Conservation (phyloP, 2,113 vertebrate species). For the Salvator merianae region DNA sequence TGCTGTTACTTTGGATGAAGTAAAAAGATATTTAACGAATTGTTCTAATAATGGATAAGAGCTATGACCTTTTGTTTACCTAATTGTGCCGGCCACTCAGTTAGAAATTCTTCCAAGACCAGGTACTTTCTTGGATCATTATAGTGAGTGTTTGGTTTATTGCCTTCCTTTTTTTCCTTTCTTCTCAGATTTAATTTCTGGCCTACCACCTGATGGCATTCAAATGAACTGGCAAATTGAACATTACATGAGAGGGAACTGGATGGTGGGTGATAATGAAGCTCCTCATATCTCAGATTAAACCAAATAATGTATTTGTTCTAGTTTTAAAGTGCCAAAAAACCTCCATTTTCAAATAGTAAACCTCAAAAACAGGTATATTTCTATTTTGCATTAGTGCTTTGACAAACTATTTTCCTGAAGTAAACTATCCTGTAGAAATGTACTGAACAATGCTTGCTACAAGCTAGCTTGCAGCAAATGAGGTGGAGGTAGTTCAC, state of each 20-base stretch:
- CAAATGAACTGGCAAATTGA: not conserved
- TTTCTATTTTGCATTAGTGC: not conserved
- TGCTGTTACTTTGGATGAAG: not conserved
- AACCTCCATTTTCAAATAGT: not conserved
- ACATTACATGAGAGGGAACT: not conserved
- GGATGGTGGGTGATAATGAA: not conserved
- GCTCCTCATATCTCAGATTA: not conserved
- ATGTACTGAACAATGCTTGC: too few relatives aligned
- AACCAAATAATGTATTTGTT: not conserved
- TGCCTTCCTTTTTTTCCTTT: too few relatives aligned
- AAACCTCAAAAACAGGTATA: not conserved
- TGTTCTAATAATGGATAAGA: conserved; percentile 23
- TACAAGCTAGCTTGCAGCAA: too few relatives aligned
- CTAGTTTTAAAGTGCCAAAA: not conserved
- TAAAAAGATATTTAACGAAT: conserved; percentile 6
- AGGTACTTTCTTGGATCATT: not conserved
- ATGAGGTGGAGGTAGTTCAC: too few relatives aligned
- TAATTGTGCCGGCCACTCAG: not conserved
- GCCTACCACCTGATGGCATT: too few relatives aligned
- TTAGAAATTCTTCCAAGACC: conserved; percentile 17
- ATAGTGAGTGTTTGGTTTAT: not conserved
- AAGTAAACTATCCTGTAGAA: not conserved
- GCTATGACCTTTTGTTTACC: not conserved
- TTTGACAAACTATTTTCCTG: not conserved
- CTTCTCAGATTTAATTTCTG: too few relatives aligned